Base-by-base conservation (phyloP, 2,113 vertebrate species). In the Phalacrocorax aristotelis region DNA sequence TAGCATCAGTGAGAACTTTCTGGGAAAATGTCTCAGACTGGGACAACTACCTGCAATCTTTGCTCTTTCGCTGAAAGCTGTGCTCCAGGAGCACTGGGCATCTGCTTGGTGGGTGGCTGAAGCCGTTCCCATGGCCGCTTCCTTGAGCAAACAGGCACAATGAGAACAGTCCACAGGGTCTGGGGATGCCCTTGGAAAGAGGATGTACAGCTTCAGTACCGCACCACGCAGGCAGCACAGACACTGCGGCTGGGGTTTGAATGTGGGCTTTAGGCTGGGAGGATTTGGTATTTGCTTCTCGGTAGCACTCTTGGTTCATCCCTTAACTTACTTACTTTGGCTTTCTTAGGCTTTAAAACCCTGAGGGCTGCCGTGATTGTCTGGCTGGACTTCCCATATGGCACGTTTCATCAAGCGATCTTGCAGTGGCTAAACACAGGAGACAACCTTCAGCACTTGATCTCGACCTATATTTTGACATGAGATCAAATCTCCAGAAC, bases 141-240 rank as follows among this genome's bases (percentile, higher is more conserved):
- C 14, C 48, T 17, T 1, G 6, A 36, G 25, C 48, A 15, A 61
- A 34, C 6, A 22, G 15, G 30, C 20, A 32, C 48, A 61, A 3
- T 1, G 11, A 42, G 26, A n/a, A 20, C 10, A 49, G 42, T 17
- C 30, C 6, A 2, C 0, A 1, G 18, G 23, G 6, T 19, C 6
- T 51, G 30, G 21, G n/a, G 40, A 27, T 26, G 46, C 49, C 11
- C 7, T 42, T 1, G 13, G 18, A 10, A 14, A 36, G 14, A 44
- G 7, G 36, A 21, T 17, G 19, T 5, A 17, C 0, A 3, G n/a
- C 25, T 49, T 14, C 20, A 3, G 17, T 22, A 21, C 27, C 1
- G 6, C 19, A 11, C 10, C 18, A 12, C 1, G 10, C 15, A 36
- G 52, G 52, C 46, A 48, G 60, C 34, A 36, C 14, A 7, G 44